Evolutionary conservation across 2,888 invertebrate species (phyloP).

Genomic region (Tyria jacobaeae): DNA sequence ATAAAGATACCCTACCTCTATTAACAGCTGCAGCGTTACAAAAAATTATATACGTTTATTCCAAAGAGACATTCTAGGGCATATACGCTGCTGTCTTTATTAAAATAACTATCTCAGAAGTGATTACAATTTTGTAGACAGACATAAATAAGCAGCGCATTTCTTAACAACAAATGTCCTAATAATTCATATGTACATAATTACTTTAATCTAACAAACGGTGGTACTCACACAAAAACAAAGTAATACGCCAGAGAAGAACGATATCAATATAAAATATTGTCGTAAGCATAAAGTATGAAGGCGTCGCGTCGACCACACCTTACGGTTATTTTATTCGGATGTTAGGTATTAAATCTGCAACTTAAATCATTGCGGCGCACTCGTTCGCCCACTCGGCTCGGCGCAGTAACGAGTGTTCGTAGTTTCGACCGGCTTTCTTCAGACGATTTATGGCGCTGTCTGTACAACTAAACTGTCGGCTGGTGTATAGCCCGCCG

Average conservation of each 20-base stretch:
- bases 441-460: slow-evolving; percentile 48
- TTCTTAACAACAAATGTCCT: not conserved
- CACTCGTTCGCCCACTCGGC: slow-evolving; percentile 46
- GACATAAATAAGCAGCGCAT: too few species aligned
- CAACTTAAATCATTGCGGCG: slow-evolving; percentile 47
- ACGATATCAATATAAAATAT: slow-evolving; percentile 45
- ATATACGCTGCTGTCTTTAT: not conserved
- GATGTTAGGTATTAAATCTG: slow-evolving; percentile 44
- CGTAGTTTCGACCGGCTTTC: slow-evolving; percentile 43
- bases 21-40: too few species aligned
- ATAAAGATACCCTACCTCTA: too few species aligned
- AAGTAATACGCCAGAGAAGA: slow-evolving; percentile 18
- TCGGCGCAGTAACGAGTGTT: slow-evolving; percentile 38
- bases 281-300: slow-evolving; percentile 37
- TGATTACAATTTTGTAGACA: slow-evolving; percentile 7
- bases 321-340: slow-evolving; percentile 40
- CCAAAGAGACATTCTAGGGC: not conserved
- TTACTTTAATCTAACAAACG: slow-evolving; percentile 6
- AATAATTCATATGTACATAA: not conserved
- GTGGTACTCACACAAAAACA: not conserved
- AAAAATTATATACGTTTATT: too few species aligned
- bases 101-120: slow-evolving; percentile 9
- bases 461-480: slow-evolving; percentile 45
- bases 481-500: slow-evolving; percentile 38
- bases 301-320: slow-evolving; percentile 42